Evolutionary conservation across 2,888 invertebrate genomes (phyloP).

Genomic region (Mylabris sibirica): DNA sequence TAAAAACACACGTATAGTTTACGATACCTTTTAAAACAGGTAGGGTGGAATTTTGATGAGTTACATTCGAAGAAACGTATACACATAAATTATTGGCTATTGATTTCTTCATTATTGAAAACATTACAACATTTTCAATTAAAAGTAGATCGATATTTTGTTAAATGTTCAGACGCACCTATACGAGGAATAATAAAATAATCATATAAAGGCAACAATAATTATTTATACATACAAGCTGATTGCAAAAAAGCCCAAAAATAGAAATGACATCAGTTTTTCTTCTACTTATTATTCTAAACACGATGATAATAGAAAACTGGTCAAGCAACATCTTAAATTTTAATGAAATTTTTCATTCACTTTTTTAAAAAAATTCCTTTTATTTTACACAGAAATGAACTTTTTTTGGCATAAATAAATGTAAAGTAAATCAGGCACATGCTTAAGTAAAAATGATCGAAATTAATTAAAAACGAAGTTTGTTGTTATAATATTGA

Average conservation of each 20-base stretch:
- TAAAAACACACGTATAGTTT: not conserved
- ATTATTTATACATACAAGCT: slow-evolving; percentile 45
- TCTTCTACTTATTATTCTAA: slow-evolving; percentile 45
- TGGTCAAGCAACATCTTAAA: slow-evolving; percentile 19
- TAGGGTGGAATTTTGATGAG: slow-evolving; percentile 11
- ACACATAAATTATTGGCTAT: not conserved
- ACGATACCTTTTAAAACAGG: not conserved
- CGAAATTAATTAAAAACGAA: not conserved
- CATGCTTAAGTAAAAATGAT: not conserved
- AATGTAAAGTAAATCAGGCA: not conserved
- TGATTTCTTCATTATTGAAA: not conserved
- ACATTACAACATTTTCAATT: not conserved
- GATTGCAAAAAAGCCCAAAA: slow-evolving; percentile 43
- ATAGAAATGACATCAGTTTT: slow-evolving; percentile 49
- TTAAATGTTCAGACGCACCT: slow-evolving; percentile 27
- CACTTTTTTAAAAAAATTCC: not conserved
- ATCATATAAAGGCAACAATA: slow-evolving; percentile 35
- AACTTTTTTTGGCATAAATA: not conserved
- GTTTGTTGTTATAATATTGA: not conserved
- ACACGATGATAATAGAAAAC: slow-evolving; percentile 24
- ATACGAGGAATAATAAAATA: slow-evolving; percentile 38
- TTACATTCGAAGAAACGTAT: not conserved
- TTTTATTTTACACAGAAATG: not conserved
- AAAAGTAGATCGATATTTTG: slow-evolving; percentile 5
- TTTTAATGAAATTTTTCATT: not conserved